Conservation (phyloP, 2,113 vertebrate species). For the Cynopterus brachyotis region DNA sequence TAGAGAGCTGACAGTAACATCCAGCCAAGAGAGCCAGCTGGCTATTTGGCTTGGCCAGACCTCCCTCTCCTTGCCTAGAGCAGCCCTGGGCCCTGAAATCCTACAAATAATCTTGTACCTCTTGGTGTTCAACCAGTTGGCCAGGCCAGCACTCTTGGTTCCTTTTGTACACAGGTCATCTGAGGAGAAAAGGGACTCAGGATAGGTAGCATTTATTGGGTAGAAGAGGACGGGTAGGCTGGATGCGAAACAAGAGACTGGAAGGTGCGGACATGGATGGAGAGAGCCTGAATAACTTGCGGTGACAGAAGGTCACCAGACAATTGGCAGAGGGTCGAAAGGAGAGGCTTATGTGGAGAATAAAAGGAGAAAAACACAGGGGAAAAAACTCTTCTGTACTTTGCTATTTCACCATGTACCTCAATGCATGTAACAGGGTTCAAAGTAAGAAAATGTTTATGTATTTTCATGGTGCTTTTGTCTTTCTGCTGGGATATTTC, state of each 20-base stretch:
- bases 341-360: neutral
- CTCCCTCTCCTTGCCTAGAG: slow-evolving; percentile 33
- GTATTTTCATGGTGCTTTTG: neutral
- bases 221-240: neutral
- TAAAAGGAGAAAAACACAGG: neutral
- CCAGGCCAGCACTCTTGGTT: neutral
- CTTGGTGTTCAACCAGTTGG: slow-evolving; percentile 54
- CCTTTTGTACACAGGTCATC: slow-evolving; percentile 59
- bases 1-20: neutral
- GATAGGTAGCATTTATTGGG: neutral
- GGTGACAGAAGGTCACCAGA: slow-evolving; percentile 36
- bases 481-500: neutral
- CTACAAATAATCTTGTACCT: slow-evolving; percentile 59
- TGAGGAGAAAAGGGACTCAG: slow-evolving; percentile 63
- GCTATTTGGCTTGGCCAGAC: slow-evolving; percentile 50
- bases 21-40: slow-evolving; percentile 70
- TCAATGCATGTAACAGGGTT: neutral
- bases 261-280: neutral
- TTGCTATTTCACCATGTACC: neutral
- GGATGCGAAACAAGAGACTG: neutral
- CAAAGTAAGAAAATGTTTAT: neutral
- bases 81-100: slow-evolving; percentile 30
- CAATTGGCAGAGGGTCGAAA: neutral
- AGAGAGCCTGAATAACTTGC: neutral
- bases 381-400: neutral